Evolutionary conservation across 1,140 invertebrate genomes (phyloP), one percentile per base, ranked within the genome.

Genomic region (Phthorimaea operculella): DNA sequence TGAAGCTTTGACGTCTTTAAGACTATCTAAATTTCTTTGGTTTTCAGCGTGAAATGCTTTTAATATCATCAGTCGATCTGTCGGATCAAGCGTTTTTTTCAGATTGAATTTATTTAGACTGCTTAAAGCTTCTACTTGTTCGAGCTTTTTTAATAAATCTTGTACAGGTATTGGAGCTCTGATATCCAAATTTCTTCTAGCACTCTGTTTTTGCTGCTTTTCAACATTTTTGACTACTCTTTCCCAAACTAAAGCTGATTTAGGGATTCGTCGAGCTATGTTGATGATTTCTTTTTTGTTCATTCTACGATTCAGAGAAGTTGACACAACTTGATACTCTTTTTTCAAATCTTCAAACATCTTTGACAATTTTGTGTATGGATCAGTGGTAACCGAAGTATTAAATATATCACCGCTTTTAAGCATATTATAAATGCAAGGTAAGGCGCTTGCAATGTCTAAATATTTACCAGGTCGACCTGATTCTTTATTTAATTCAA

Each of bases 361-460:
- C 16, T 9, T 51, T 51, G 65, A 63, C 7, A 83, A 61, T 60
- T 10, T 39, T 9, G 10, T 39, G n/a, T 39, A 39, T 2, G 36
- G 36, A 9, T 39, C 36, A 9, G 10, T 9, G 10, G 45, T n/a
- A 14, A 3, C 15, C 5, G 45, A 47, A 47, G 72, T 83, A 18
- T 74, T 59, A 14, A 69, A 33, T 17, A 66, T n/a, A 47, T 68
- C 59, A 33, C 63, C 64, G 12, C 52, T 21, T 55, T 75, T 76
- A 11, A 84, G 58, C 28, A 78, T 61, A 55, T 77, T 76, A 56
- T 70, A 75, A 42, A 84, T 71, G 52, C 81, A 84, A 21, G 81
- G 81, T 36, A 84, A 52, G 0, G 62, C 66, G 48, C 82, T 71
- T 5, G 60, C 56, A 47, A 84, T 66, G 36, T 72, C 69, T 17